Conservation (phyloP, 2,888 invertebrate species). For the Ophioninae sp. region DNA sequence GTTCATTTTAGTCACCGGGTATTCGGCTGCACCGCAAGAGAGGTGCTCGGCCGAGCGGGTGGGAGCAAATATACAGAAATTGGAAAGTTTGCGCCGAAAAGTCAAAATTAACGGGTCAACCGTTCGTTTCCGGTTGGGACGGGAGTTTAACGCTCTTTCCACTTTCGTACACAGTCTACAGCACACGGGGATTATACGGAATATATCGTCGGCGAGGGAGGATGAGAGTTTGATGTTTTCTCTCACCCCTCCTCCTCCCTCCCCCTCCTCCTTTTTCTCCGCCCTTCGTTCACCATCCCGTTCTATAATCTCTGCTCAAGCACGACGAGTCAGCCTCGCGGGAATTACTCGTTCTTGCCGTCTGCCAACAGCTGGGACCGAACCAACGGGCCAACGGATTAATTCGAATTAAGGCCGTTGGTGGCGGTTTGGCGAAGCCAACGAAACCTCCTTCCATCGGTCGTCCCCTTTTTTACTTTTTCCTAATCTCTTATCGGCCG, state of each 20-base stretch:
- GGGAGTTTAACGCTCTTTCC: conserved; percentile 43
- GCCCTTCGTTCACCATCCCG: conserved; percentile 29
- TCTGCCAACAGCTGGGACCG: conserved; percentile 60
- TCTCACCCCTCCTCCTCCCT: conserved; percentile 24
- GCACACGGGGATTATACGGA: conserved; percentile 40
- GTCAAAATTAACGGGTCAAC: conserved; percentile 51
- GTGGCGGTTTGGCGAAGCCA: not conserved
- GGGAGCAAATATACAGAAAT: not conserved
- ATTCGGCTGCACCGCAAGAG: not conserved
- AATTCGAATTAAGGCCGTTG: conserved; percentile 63
- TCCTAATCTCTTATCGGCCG: not conserved
- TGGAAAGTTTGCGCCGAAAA: conserved; percentile 31
- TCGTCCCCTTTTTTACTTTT: not conserved
- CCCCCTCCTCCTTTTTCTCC: conserved; percentile 12
- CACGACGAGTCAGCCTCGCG: conserved; percentile 44
- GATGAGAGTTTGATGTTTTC: conserved; percentile 13
- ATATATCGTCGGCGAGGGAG: conserved; percentile 32
- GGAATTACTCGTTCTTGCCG: conserved; percentile 57
- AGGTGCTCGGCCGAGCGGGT: not conserved
- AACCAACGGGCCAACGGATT: conserved; percentile 60
- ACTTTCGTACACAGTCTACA: conserved; percentile 1
- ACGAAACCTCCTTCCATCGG: conserved; percentile 3
- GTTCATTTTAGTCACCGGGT: not conserved
- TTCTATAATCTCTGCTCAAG: conserved; percentile 44
- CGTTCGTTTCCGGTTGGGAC: conserved; percentile 48